Percentiles rank a stretch among this genome's conserved stretches.
phyloP scores from a whole-genome alignment of 1,140 invertebrate genomes.

The Eupeodes corollae region DNA sequence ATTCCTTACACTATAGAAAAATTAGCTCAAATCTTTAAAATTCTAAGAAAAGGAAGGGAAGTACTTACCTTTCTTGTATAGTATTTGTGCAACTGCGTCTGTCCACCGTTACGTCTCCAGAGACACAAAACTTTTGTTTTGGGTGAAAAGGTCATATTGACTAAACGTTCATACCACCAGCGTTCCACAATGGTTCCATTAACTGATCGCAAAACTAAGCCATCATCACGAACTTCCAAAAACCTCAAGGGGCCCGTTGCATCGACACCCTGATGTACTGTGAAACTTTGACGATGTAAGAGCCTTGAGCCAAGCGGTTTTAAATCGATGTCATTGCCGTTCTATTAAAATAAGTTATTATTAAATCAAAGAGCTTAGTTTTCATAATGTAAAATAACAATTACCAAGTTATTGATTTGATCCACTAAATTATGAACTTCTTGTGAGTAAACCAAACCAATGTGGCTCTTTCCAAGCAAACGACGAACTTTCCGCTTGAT shows the following conservation, averaged over 20 bases:
- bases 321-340: slow-evolving; percentile 93
- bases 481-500: slow-evolving; percentile 86
- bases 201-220: slow-evolving; percentile 81
- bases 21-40: background rate
- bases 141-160: slow-evolving; percentile 99
- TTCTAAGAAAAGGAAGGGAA: background rate
- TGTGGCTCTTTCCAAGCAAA: slow-evolving; percentile 94
- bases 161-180: slow-evolving; percentile 98
- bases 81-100: slow-evolving; percentile 92
- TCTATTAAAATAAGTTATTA: slow-evolving; percentile 41
- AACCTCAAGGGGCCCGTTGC: slow-evolving; percentile 86
- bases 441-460: slow-evolving; percentile 92
- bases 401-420: slow-evolving; percentile 87
- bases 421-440: slow-evolving; percentile 95
- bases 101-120: slow-evolving; percentile 79
- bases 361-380: background rate
- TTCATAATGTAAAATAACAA: background rate
- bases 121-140: slow-evolving; percentile 95
- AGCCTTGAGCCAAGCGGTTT: slow-evolving; percentile 84
- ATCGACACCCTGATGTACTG: slow-evolving; percentile 88
- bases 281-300: slow-evolving; percentile 94
- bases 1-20: slow-evolving; percentile 78
- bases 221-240: slow-evolving; percentile 97
- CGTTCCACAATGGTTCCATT: slow-evolving; percentile 80
- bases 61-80: slow-evolving; percentile 88